A percentile compares a stretch with the other conserved stretches of the same genome.
Evolutionary conservation across 2,888 invertebrate species (phyloP).

Genomic region (Conchocele bisecta): DNA sequence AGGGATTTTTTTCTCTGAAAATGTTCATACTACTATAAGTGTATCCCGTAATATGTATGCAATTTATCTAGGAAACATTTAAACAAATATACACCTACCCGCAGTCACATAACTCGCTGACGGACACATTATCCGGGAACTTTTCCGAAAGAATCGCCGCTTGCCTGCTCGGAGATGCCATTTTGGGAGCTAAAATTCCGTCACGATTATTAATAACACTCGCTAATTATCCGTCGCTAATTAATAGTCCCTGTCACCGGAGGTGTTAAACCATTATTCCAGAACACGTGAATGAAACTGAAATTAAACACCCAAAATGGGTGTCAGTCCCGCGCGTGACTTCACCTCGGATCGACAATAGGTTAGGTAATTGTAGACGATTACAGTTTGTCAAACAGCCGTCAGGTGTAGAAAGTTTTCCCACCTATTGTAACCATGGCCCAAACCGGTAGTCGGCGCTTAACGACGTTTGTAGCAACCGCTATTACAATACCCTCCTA

Average conservation of each 20-base stretch:
- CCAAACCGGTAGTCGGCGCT: constrained; percentile 46
- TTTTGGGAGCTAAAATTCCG: too few species aligned
- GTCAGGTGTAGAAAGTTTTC: constrained; percentile 41
- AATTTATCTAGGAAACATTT: neutral
- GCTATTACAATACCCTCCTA: constrained; percentile 65
- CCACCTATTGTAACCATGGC: constrained; percentile 55
- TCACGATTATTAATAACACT: too few species aligned
- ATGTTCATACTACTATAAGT: too few species aligned
- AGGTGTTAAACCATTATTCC: neutral
- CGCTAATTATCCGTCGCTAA: too few species aligned
- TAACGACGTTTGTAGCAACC: constrained; percentile 63
- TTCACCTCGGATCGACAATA: constrained; percentile 31
- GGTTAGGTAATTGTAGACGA: constrained; percentile 38
- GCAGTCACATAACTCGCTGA: constrained; percentile 77
- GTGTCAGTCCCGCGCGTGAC: constrained; percentile 15
- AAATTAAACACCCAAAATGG: constrained; percentile 23
- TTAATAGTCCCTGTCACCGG: neutral
- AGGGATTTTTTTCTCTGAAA: too few species aligned
- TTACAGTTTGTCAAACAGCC: constrained; percentile 46
- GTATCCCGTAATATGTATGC: neutral
- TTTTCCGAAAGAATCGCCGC: constrained; percentile 66
- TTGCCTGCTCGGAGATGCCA: constrained; percentile 51
- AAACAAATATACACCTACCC: constrained; percentile 63
- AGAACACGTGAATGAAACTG: neutral
- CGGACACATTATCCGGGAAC: constrained; percentile 74